phyloP scores from a whole-genome alignment of 1,140 invertebrate genomes.

The Atta texana region DNA sequence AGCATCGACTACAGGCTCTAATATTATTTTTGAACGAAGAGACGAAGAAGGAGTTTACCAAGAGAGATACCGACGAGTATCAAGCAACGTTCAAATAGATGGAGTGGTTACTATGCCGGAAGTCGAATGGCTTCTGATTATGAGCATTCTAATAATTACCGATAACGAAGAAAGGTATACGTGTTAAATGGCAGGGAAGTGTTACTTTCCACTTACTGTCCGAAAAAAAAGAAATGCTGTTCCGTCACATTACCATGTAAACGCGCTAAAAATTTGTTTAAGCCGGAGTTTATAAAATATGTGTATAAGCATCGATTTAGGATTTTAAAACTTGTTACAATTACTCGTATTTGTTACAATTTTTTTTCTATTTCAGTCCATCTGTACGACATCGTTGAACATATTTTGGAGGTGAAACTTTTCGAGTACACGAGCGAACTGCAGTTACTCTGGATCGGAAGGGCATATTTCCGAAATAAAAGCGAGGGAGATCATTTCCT shows the following conservation, averaged over 20 bases:
- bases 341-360: no score
- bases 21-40: conserved; percentile 62
- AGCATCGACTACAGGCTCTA: conserved; percentile 59
- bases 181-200: conserved; percentile 36
- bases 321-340: background rate
- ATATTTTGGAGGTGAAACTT: conserved; percentile 20
- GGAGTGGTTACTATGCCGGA: conserved; percentile 44
- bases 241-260: background rate
- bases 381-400: background rate
- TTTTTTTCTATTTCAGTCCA: background rate
- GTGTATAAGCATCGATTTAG: background rate
- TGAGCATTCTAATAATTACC: conserved; percentile 56
- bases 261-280: background rate
- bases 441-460: conserved; percentile 22
- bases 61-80: conserved; percentile 48
- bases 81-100: conserved; percentile 52
- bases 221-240: background rate
- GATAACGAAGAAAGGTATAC: conserved; percentile 58
- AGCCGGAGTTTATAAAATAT: background rate
- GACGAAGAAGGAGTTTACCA: conserved; percentile 62
- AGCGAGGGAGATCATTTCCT: conserved; percentile 44
- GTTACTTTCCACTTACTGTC: conserved; percentile 9
- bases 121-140: conserved; percentile 43
- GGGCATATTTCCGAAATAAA: conserved; percentile 58
- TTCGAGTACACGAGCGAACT: background rate